Percentiles rank a stretch among this genome's conserved stretches.
These are phyloP conservation scores for Cephalopachus bancanus DNA, from an alignment of 2,797 vertebrate species.

Conservation along the genomic window DNA sequence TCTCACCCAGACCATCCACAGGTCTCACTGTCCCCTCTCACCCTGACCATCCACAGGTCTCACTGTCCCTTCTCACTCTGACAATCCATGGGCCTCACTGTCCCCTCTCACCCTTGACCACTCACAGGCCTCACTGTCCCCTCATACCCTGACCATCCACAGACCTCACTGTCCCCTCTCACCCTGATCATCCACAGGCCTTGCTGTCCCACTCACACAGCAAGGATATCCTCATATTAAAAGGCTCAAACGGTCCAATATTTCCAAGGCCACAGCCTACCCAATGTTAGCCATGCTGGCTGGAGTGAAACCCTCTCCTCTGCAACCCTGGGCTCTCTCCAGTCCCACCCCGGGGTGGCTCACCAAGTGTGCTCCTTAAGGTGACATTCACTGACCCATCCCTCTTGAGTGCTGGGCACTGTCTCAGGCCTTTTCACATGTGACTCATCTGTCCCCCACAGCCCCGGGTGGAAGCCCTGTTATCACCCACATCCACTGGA, in stretches of 20 bases:
- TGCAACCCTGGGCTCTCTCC: not conserved
- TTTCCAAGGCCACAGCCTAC: not conserved
- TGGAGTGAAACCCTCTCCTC: not conserved
- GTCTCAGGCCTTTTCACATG: not conserved
- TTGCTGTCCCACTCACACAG: not conserved
- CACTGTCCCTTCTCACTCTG: too few relatives aligned
- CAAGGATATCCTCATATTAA: not conserved
- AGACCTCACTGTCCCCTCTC: too few relatives aligned
- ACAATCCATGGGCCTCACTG: too few relatives aligned
- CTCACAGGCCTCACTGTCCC: too few relatives aligned
- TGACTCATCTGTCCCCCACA: not conserved
- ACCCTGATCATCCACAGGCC: not conserved
- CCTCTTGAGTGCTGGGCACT: not conserved
- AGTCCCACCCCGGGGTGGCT: not conserved
- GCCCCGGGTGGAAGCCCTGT: not conserved
- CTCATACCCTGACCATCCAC: not conserved
- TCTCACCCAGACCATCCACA: too few relatives aligned
- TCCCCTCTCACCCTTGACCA: too few relatives aligned
- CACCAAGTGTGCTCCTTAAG: not conserved
- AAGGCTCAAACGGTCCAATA: not conserved
- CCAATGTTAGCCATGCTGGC: not conserved
- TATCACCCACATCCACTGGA: not conserved
- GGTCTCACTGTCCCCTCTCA: too few relatives aligned
- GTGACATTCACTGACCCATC: not conserved
- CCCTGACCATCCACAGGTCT: too few relatives aligned